Conservation (phyloP, 2,113 vertebrate species). For the Pyrgilauda ruficollis region DNA sequence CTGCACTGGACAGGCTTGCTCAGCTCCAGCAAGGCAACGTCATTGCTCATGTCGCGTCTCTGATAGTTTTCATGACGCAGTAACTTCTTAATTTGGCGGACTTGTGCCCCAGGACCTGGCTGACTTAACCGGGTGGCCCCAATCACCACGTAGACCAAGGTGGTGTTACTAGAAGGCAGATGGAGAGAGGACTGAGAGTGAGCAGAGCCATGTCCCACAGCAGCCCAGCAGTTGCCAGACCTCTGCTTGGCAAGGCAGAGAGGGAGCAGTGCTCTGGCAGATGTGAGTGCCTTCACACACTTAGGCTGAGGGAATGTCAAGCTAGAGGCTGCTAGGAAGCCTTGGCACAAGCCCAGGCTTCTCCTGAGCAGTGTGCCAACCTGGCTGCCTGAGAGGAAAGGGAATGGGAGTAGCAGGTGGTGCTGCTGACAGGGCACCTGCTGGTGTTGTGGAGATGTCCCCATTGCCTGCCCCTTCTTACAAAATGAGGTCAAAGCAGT, state of each 20-base stretch:
- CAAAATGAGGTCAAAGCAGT: too few species aligned
- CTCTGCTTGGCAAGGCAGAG: not conserved
- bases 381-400: not conserved
- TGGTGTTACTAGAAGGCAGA: not conserved
- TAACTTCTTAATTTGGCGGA: not conserved
- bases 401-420: not conserved
- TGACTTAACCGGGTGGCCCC: not conserved
- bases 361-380: not conserved
- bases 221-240: not conserved
- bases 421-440: not conserved
- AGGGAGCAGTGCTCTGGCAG: not conserved
- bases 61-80: not conserved
- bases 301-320: not conserved
- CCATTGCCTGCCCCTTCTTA: too few species aligned
- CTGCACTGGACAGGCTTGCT: not conserved
- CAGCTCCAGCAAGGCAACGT: not conserved
- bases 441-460: too few species aligned
- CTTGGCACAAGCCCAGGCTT: not conserved
- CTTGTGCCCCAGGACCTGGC: not conserved
- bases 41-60: not conserved
- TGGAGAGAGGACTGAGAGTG: not conserved
- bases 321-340: not conserved
- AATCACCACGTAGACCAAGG: not conserved
- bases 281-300: fast-evolving
- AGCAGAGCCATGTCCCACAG: not conserved